Percentiles rank a stretch among this genome's conserved stretches.
phyloP scores from a whole-genome alignment of 2,113 vertebrate species.

The Thoracochromis brauschi region DNA sequence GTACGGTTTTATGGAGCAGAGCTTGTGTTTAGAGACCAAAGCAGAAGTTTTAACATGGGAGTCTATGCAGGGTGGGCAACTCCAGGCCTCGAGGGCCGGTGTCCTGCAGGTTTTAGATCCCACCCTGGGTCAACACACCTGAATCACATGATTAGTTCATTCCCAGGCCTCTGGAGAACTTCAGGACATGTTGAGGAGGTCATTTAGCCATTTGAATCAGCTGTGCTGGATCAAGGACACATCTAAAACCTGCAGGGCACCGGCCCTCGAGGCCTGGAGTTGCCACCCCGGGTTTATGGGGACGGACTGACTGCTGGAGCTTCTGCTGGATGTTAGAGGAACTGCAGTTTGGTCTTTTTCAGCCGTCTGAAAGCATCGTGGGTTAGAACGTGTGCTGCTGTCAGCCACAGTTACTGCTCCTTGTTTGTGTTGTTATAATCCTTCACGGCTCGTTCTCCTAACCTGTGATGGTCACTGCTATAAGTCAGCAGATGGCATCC shows the following conservation, averaged over 20 bases:
- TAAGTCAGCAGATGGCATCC: background rate
- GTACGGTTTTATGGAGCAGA: background rate
- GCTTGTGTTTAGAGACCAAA: background rate
- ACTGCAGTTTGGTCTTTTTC: background rate
- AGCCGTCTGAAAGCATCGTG: background rate
- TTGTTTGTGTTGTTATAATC: background rate
- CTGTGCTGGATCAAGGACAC: fast-evolving
- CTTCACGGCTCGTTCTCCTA: background rate
- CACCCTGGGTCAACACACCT: background rate
- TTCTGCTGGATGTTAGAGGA: background rate
- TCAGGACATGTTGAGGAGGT: fast-evolving
- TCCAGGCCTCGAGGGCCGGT: fast-evolving
- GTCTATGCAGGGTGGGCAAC: background rate
- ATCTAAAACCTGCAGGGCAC: background rate
- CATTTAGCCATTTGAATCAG: fast-evolving
- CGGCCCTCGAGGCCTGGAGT: background rate
- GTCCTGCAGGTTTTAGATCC: background rate
- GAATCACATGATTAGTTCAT: background rate
- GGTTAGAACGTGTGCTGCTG: background rate
- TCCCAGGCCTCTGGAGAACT: fast-evolving
- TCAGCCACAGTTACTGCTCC: background rate
- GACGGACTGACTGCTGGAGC: background rate
- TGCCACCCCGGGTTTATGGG: background rate
- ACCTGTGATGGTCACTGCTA: background rate
- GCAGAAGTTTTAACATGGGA: background rate